These are phyloP conservation scores for Callimorpha dominula DNA, from an alignment of 2,888 invertebrate species.

Conservation along the genomic window DNA sequence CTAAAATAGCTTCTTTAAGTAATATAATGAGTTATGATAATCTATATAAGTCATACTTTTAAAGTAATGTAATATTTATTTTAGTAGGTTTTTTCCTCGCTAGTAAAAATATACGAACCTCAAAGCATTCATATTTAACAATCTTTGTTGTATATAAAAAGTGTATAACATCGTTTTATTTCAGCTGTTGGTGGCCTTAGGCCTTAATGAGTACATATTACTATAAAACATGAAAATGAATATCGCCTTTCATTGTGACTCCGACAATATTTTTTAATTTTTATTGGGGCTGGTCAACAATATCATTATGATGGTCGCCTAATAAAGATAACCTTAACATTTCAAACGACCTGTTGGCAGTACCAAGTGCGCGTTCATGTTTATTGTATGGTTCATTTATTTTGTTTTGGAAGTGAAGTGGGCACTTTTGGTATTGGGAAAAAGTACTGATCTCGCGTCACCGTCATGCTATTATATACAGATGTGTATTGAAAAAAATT, in stretches of 20 bases:
- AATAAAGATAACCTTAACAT: constrained; percentile 4
- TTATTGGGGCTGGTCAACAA: neutral
- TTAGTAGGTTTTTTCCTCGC: too few species aligned
- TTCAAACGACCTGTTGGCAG: constrained; percentile 7
- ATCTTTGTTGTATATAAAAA: neutral
- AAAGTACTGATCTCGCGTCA: too few species aligned
- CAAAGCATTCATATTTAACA: too few species aligned
- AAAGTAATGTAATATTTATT: too few species aligned
- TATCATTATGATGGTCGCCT: neutral
- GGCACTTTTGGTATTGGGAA: too few species aligned
- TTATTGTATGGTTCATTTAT: neutral
- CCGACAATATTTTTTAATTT: constrained; percentile 1
- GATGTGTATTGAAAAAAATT: too few species aligned
- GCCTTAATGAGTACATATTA: neutral
- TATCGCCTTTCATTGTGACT: neutral
- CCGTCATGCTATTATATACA: too few species aligned
- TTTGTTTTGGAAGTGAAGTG: too few species aligned
- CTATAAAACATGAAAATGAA: neutral
- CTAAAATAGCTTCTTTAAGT: too few species aligned
- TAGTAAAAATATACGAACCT: too few species aligned
- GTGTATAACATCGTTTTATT: neutral
- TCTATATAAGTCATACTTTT: too few species aligned
- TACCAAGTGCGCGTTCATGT: neutral
- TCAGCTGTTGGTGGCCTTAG: neutral
- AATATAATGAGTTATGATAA: too few species aligned